A percentile compares a stretch with the other conserved stretches of the same genome.
Evolutionary conservation across 2,113 vertebrate genomes (phyloP).

Genomic region (Morone chrysops): DNA sequence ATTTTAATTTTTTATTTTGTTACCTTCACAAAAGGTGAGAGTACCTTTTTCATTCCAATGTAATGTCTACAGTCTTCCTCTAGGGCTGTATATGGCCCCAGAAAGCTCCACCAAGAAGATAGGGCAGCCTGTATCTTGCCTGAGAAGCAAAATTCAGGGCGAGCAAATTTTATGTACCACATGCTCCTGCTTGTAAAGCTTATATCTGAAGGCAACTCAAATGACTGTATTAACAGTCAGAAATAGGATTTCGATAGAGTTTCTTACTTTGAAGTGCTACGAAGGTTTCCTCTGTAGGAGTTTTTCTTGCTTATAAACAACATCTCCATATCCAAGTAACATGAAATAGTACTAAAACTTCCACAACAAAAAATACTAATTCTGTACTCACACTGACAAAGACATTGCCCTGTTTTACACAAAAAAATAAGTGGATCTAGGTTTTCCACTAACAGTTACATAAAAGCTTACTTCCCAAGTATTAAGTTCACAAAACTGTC

Average conservation of each 20-base stretch:
- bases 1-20: too few species aligned
- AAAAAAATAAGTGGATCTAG: conserved; percentile 1
- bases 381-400: not conserved
- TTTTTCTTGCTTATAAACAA: not conserved
- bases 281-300: not conserved
- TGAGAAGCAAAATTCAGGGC: too few species aligned
- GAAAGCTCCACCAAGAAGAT: too few species aligned
- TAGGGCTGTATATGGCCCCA: too few species aligned
- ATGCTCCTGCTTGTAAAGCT: too few species aligned
- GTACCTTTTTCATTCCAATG: too few species aligned
- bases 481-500: conserved; percentile 24
- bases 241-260: not conserved
- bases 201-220: too few species aligned
- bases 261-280: not conserved
- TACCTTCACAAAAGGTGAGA: too few species aligned
- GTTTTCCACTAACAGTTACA: conserved; percentile 18
- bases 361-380: not conserved
- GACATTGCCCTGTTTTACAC: not conserved
- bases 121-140: too few species aligned
- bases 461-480: conserved; percentile 4
- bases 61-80: too few species aligned
- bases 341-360: not conserved
- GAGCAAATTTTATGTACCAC: too few species aligned
- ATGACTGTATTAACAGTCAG: too few species aligned
- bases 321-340: not conserved